Conservation (phyloP, 2,113 vertebrate genomes). For the Galeopterus variegatus region DNA sequence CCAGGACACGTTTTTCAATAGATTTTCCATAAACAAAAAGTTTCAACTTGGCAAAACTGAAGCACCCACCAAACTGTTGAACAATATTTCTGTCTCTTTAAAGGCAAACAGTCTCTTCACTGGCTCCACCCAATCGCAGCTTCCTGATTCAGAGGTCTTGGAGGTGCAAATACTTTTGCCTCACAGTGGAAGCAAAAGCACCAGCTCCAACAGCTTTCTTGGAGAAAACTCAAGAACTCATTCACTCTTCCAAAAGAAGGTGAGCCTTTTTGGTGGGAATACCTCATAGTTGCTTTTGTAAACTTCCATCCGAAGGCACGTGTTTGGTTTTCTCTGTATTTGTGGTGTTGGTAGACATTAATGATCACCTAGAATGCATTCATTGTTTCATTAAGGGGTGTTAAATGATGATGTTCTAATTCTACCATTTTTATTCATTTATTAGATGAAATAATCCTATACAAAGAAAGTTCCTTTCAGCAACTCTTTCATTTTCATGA, state of each 20-base stretch:
- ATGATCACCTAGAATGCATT: background rate
- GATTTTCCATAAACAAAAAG: background rate
- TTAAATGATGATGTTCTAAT: background rate
- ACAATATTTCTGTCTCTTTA: too few relatives aligned
- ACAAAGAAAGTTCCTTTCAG: background rate
- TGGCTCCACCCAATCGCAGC: too few relatives aligned
- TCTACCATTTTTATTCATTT: background rate
- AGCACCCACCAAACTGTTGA: too few relatives aligned
- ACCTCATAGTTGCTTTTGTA: background rate
- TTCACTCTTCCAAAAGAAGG: background rate
- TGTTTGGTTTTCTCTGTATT: background rate
- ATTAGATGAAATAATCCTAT: background rate
- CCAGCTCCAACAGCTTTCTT: background rate
- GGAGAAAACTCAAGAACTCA: background rate
- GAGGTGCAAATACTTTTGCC: too few relatives aligned
- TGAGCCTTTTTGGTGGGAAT: background rate
- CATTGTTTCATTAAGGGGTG: background rate
- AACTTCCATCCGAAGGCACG: background rate
- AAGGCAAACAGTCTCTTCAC: too few relatives aligned
- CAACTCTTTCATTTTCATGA: background rate
- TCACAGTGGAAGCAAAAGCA: too few relatives aligned
- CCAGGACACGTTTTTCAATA: background rate
- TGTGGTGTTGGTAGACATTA: background rate
- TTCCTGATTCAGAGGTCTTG: too few relatives aligned
- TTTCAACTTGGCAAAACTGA: too few relatives aligned